A percentile compares a stretch with the other conserved stretches of the same genome.
These are phyloP conservation scores for Oreochromis niloticus DNA, from an alignment of 2,113 vertebrate species.

Conservation along the genomic window DNA sequence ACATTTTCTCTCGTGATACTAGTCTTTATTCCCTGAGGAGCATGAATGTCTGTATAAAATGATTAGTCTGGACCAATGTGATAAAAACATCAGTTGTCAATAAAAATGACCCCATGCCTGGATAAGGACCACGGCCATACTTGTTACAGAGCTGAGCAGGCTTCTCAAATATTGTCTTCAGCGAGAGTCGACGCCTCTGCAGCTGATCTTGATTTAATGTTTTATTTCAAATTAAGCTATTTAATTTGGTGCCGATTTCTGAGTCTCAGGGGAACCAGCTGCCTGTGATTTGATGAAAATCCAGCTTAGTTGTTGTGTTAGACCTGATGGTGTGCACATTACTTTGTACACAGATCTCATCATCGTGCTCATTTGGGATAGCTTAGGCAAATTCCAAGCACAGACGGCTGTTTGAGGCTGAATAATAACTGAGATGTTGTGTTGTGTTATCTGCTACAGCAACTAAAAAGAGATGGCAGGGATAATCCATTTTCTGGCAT, in stretches of 20 bases:
- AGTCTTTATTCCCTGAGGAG: background rate
- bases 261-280: background rate
- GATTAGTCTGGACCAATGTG: background rate
- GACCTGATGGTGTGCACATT: background rate
- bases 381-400: slow-evolving; percentile 6
- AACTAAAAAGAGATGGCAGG: slow-evolving; percentile 3
- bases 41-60: background rate
- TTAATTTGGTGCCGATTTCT: slow-evolving; percentile 19
- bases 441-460: slow-evolving; percentile 17
- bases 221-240: slow-evolving; percentile 22
- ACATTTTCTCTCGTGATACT: background rate
- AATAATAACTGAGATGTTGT: slow-evolving; percentile 44
- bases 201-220: slow-evolving; percentile 1
- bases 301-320: background rate
- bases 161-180: background rate
- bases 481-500: slow-evolving; percentile 26
- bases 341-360: slow-evolving; percentile 37
- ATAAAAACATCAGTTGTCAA: background rate
- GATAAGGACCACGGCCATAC: background rate
- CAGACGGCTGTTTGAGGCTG: slow-evolving; percentile 25
- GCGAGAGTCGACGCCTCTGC: background rate
- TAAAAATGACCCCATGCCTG: background rate
- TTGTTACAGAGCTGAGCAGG: background rate
- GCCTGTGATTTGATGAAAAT: slow-evolving; percentile 12
- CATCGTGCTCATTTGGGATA: slow-evolving; percentile 33